Percentiles rank a stretch among this genome's conserved stretches.
Evolutionary conservation across 2,113 vertebrate genomes (phyloP).

Genomic region (Fregetta grallaria): DNA sequence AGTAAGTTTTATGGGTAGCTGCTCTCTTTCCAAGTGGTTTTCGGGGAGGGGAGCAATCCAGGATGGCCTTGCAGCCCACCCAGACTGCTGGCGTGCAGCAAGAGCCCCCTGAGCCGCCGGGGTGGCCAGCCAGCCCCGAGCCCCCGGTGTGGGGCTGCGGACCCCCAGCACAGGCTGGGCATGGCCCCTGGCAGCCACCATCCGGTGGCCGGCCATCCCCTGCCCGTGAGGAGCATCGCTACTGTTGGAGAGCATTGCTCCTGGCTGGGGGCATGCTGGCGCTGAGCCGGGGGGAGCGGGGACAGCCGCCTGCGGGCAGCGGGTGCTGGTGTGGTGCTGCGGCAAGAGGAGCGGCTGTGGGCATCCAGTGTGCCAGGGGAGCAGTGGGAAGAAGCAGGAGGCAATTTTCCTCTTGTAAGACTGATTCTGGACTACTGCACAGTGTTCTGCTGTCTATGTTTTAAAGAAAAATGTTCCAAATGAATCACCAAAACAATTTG

Average conservation of each 20-base stretch:
- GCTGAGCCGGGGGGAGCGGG: no score
- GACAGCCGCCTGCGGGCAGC: accelerated
- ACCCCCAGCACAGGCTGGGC: accelerated
- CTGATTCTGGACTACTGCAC: no score
- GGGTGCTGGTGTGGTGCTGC: accelerated
- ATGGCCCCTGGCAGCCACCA: neutral
- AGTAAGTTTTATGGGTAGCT: neutral
- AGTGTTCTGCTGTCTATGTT: neutral
- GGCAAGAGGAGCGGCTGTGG: accelerated
- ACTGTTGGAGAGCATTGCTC: neutral
- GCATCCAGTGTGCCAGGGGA: neutral
- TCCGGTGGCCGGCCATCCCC: neutral
- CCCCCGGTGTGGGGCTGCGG: neutral
- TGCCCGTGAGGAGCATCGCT: neutral
- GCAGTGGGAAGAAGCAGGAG: neutral
- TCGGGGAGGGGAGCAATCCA: neutral
- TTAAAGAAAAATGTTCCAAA: neutral
- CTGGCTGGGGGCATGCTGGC: accelerated
- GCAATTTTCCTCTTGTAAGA: neutral
- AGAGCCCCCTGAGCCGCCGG: neutral
- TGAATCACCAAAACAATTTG: neutral
- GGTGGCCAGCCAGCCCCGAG: neutral
- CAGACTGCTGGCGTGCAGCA: accelerated
- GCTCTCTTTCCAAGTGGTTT: neutral
- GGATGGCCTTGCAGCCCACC: neutral